Conservation (phyloP, 2,113 vertebrate species). For the Channa argus region DNA sequence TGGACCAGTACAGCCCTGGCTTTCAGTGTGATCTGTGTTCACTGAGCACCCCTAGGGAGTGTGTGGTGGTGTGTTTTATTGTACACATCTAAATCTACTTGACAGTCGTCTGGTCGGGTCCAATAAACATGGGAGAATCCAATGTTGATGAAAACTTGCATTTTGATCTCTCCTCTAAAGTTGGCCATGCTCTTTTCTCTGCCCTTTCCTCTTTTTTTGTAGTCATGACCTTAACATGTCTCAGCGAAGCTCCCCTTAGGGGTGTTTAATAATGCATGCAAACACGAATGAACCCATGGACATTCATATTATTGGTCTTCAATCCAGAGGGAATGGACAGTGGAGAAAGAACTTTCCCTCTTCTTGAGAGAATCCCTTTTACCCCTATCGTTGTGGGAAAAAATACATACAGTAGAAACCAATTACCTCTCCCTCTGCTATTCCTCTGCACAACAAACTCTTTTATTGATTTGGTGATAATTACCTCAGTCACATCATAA, state of each 20-base stretch:
- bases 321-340: slow-evolving; percentile 45
- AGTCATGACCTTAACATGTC: slow-evolving; percentile 25
- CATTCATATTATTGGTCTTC: slow-evolving; percentile 51
- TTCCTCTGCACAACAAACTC: slow-evolving; percentile 78
- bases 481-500: slow-evolving; percentile 85
- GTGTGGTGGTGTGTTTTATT: too few species aligned
- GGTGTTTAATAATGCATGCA: slow-evolving; percentile 70
- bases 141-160: too few species aligned
- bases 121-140: too few species aligned
- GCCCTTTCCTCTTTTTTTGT: slow-evolving; percentile 15
- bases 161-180: slow-evolving; percentile 33
- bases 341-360: slow-evolving; percentile 26
- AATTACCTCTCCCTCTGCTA: slow-evolving; percentile 73
- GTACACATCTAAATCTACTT: too few species aligned
- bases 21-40: too few species aligned
- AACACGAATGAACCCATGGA: slow-evolving; percentile 66
- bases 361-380: slow-evolving; percentile 53
- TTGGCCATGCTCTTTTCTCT: slow-evolving; percentile 2
- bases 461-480: slow-evolving; percentile 84
- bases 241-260: slow-evolving; percentile 53
- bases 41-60: too few species aligned
- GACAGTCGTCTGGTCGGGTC: too few species aligned
- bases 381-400: slow-evolving; percentile 42
- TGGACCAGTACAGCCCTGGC: too few species aligned
- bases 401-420: slow-evolving; percentile 78